Evolutionary conservation across 2,888 invertebrate genomes (phyloP).

Genomic region (Stenodema calcarata): DNA sequence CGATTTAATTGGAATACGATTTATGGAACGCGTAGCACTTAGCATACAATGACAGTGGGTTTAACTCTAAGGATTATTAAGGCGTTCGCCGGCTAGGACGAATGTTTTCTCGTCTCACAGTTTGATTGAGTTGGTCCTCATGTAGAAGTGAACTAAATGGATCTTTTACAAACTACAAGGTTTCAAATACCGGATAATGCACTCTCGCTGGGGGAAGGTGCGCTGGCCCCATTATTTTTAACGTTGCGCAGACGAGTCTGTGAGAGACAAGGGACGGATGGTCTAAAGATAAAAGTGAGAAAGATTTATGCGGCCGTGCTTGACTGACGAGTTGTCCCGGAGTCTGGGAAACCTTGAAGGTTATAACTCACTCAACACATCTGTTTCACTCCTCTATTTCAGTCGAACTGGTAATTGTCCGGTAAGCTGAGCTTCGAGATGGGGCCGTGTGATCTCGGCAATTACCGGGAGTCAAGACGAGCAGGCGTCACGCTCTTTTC

Average conservation of each 20-base stretch:
- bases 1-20: no score
- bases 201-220: background rate
- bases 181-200: background rate
- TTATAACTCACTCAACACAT: background rate
- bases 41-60: no score
- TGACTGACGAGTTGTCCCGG: background rate
- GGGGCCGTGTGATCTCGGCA: background rate
- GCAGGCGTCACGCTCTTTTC: background rate
- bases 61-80: no score
- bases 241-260: background rate
- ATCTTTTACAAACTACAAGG: background rate
- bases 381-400: slow-evolving; percentile 8
- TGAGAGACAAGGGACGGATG: background rate
- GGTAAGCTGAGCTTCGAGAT: slow-evolving; percentile 7
- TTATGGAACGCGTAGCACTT: no score
- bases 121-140: background rate
- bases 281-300: background rate
- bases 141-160: background rate
- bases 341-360: background rate
- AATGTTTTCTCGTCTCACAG: no score
- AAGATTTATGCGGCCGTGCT: background rate
- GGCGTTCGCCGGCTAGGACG: no score
- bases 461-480: background rate
- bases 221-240: background rate
- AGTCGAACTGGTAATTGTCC: slow-evolving; percentile 19